These are phyloP conservation scores for Oenanthe melanoleuca DNA, from an alignment of 2,113 vertebrate species.

Conservation along the genomic window DNA sequence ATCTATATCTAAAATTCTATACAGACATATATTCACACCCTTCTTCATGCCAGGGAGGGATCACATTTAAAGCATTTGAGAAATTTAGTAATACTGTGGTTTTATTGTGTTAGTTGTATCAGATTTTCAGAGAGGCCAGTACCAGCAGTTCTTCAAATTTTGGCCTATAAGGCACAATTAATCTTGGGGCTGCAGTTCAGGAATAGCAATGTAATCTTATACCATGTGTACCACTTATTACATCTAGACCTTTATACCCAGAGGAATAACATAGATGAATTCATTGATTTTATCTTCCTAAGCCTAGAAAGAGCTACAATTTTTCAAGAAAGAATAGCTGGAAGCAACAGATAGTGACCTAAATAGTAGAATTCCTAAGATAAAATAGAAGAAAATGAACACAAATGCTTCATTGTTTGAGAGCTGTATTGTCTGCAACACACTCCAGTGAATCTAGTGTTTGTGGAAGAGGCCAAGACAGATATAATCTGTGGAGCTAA, in stretches of 20 bases:
- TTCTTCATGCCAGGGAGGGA: not conserved
- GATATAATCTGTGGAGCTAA: slow-evolving; percentile 33
- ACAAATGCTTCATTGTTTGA: slow-evolving; percentile 56
- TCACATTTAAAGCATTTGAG: not conserved
- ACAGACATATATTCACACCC: not conserved
- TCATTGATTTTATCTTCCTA: slow-evolving; percentile 66
- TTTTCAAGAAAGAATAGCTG: slow-evolving; percentile 54
- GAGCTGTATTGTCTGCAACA: slow-evolving; percentile 34
- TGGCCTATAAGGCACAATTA: slow-evolving; percentile 28
- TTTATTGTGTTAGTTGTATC: not conserved
- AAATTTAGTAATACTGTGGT: not conserved
- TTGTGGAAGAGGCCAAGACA: slow-evolving; percentile 37
- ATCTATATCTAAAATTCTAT: not conserved
- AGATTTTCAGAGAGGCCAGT: slow-evolving; percentile 4
- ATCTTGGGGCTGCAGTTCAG: slow-evolving; percentile 6
- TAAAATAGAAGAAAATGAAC: slow-evolving; percentile 47
- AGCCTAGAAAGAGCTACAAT: slow-evolving; percentile 45
- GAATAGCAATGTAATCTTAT: slow-evolving; percentile 23
- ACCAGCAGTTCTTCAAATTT: slow-evolving; percentile 31
- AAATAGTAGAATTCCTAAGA: slow-evolving; percentile 65
- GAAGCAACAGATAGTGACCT: slow-evolving; percentile 65
- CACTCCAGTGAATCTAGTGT: slow-evolving; percentile 46
- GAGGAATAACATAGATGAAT: slow-evolving; percentile 54
- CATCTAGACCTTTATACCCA: slow-evolving; percentile 51
- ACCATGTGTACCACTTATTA: slow-evolving; percentile 24